Percentiles rank a stretch among this genome's conserved stretches.
These are phyloP conservation scores for Crocidura indochinensis DNA, from an alignment of 2,797 vertebrate species.

Conservation along the genomic window DNA sequence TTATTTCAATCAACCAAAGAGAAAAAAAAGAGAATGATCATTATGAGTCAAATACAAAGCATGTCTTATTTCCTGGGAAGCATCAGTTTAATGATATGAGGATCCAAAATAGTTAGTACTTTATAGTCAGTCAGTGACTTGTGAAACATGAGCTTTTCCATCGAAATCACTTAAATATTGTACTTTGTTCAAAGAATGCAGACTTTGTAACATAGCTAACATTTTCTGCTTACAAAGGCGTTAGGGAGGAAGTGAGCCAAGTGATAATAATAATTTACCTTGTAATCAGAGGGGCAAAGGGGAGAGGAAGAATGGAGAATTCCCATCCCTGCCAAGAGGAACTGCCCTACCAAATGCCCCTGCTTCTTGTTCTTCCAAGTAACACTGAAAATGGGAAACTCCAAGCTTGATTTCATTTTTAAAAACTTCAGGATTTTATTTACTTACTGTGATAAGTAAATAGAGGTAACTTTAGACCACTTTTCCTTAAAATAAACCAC, in stretches of 20 bases:
- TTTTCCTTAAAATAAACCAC: background rate
- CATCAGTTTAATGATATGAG: constrained; percentile 55
- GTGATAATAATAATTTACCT: background rate
- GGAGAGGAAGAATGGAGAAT: background rate
- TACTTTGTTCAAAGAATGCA: constrained; percentile 37
- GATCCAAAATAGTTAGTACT: background rate
- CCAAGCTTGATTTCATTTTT: constrained; percentile 27
- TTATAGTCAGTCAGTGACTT: constrained; percentile 19
- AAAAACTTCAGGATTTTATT: background rate
- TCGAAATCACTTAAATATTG: constrained; percentile 12
- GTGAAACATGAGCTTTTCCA: background rate
- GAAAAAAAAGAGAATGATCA: background rate
- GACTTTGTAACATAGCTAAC: background rate
- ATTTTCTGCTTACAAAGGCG: constrained; percentile 35
- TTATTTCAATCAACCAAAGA: constrained; percentile 37
- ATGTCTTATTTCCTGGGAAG: constrained; percentile 13
- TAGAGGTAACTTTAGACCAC: background rate
- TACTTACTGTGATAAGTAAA: background rate
- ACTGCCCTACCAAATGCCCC: background rate
- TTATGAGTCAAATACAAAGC: constrained; percentile 55
- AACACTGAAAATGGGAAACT: constrained; percentile 17
- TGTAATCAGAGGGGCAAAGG: background rate
- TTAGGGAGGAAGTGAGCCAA: background rate
- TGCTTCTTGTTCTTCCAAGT: background rate
- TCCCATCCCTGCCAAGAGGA: background rate